A percentile compares a stretch with the other conserved stretches of the same genome.
Evolutionary conservation across 2,888 invertebrate species (phyloP).

Genomic region (Boloria euphrosyne): DNA sequence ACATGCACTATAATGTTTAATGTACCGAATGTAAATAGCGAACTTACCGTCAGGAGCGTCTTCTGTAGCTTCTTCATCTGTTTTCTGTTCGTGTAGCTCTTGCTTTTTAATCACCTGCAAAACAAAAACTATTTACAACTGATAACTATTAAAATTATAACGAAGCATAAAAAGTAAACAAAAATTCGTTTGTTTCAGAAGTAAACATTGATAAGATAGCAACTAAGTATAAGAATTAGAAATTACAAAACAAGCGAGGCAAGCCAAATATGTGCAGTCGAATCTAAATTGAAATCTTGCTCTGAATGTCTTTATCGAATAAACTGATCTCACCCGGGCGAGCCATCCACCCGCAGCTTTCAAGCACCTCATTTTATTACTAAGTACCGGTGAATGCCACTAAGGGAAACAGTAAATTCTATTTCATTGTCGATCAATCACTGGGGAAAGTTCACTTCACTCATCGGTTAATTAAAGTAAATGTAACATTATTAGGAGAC

Average conservation of each 20-base stretch:
- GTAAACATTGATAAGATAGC: constrained; percentile 20
- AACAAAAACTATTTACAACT: constrained; percentile 42
- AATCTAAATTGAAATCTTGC: constrained; percentile 77
- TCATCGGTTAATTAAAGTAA: constrained; percentile 73
- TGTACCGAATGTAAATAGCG: background rate
- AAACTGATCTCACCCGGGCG: constrained; percentile 76
- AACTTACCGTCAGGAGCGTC: constrained; percentile 73
- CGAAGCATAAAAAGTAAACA: constrained; percentile 6
- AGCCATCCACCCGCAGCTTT: constrained; percentile 79
- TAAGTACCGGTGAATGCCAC: constrained; percentile 60
- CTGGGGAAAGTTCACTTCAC: constrained; percentile 48
- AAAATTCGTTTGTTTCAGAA: constrained; percentile 6
- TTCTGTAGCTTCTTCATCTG: constrained; percentile 67
- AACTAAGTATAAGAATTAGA: constrained; percentile 38
- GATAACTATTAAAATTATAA: constrained; percentile 26
- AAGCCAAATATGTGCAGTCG: constrained; percentile 67
- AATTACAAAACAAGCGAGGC: constrained; percentile 60
- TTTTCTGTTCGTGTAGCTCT: constrained; percentile 70
- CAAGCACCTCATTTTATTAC: constrained; percentile 79
- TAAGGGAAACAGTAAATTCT: constrained; percentile 48
- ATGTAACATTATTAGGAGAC: constrained; percentile 67
- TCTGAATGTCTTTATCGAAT: constrained; percentile 67
- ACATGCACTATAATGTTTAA: constrained; percentile 11
- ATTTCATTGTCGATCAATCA: constrained; percentile 46
- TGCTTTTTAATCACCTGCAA: constrained; percentile 79